Evolutionary conservation across 2,888 invertebrate species (phyloP).

Genomic region (Zaprionus lineosus): DNA sequence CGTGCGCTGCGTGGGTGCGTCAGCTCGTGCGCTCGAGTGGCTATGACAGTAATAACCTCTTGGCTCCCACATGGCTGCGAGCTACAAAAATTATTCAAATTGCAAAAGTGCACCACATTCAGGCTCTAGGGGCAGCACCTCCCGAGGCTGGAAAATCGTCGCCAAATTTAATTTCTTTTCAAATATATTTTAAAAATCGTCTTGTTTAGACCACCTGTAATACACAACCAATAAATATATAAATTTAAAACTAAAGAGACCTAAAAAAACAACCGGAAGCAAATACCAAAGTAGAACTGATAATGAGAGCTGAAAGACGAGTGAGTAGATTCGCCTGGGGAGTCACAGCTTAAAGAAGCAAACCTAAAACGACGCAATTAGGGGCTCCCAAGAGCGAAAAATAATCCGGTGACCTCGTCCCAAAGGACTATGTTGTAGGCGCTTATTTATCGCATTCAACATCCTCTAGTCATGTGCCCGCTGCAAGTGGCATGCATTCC

Average conservation of each 20-base stretch:
- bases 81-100: conserved; percentile 59
- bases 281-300: too few species aligned
- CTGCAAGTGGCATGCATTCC: conserved; percentile 55
- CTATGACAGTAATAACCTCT: conserved; percentile 73
- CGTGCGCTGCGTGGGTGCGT: conserved; percentile 51
- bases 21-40: conserved; percentile 55
- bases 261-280: too few species aligned
- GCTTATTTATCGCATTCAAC: conserved; percentile 49
- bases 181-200: conserved; percentile 21
- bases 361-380: conserved; percentile 66
- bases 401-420: conserved; percentile 40
- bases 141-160: neutral
- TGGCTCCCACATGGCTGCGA: conserved; percentile 57
- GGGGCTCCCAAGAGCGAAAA: conserved; percentile 70
- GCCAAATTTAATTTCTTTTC: conserved; percentile 14
- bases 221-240: too few species aligned
- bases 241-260: too few species aligned
- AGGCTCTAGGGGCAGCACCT: conserved; percentile 21
- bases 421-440: conserved; percentile 32
- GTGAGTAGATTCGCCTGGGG: too few species aligned
- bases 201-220: too few species aligned
- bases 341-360: conserved; percentile 16
- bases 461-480: conserved; percentile 13
- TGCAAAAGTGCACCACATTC: conserved; percentile 43
- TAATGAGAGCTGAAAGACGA: too few species aligned